Evolutionary conservation across 2,888 invertebrate species (phyloP), one percentile per base, ranked within the genome.

Genomic region (Brachyopa scutellaris): DNA sequence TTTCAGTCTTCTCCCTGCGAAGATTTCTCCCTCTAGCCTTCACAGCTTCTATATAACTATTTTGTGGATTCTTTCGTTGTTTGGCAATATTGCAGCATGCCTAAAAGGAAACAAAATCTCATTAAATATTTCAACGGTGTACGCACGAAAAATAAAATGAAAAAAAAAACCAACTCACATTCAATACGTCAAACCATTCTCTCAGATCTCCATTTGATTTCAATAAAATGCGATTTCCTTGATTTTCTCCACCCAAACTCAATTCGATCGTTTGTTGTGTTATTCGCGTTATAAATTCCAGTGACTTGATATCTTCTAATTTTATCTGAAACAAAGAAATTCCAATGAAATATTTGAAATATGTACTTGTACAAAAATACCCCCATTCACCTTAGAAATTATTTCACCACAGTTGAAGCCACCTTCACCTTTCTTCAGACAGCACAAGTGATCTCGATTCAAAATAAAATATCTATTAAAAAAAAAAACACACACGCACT

Each of bases 131-230:
- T 69, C 42, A 57, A 5, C 15, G 3, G 45, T 40, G 61, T 55
- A 40, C 26, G 7, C 13, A 29, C n/a, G 23, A 42, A 23, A 49
- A 38, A 53, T n/a, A 21, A 26, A 33, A 2, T 17, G 6, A 1
- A 17, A 33, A 29, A 19, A 26, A n/a, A 47, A 70, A 26, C 17
- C 55, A 36, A 82, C 80, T 82, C 80, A 82, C 82, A 55, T 82
- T 82, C 61, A 82, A 33, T 42, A 66, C 66, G 33, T 77, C 82
- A 42, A 82, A 82, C 82, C 82, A 82, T 82, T 77, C 82, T n/a
- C 82, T 59, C 9, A 82, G 61, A 72, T 82, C 61, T 9, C 64
- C 77, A 49, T 72, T 82, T 7, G 82, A 47, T 45, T 82, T 82
- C 1, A 82, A 21, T 23, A 36, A 72, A 53, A 82, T 66, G 8